phyloP scores from a whole-genome alignment of 2,113 vertebrate genomes.

The Mola mola region DNA sequence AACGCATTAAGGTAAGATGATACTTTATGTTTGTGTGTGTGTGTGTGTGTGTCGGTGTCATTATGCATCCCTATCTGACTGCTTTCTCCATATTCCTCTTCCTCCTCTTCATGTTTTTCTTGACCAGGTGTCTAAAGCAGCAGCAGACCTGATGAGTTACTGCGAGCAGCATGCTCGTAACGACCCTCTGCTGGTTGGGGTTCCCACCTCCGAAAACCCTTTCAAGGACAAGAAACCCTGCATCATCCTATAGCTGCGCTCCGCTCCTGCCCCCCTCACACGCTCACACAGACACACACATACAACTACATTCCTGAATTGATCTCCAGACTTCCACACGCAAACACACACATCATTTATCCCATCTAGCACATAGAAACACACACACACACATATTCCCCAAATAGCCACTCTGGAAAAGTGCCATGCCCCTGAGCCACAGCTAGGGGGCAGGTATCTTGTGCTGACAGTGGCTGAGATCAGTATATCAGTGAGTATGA shows the following conservation, averaged over 20 bases:
- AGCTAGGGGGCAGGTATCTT: conserved; percentile 57
- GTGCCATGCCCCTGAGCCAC: conserved; percentile 66
- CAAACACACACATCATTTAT: conserved; percentile 27
- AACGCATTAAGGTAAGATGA: conserved; percentile 90
- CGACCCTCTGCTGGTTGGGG: conserved; percentile 93
- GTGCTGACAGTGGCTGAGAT: conserved; percentile 52
- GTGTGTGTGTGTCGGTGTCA: background rate
- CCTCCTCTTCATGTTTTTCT: background rate
- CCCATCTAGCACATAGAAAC: background rate
- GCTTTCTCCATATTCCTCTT: background rate
- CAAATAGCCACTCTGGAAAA: conserved; percentile 73
- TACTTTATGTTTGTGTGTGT: background rate
- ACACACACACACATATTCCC: conserved; percentile 27
- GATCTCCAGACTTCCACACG: conserved; percentile 4
- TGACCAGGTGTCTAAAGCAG: conserved; percentile 92
- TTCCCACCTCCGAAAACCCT: conserved; percentile 95
- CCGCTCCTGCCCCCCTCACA: conserved; percentile 23
- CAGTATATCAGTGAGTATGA: conserved; percentile 65
- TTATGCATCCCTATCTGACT: background rate
- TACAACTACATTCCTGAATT: background rate
- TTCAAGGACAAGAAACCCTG: conserved; percentile 99
- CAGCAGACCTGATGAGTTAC: conserved; percentile 94
- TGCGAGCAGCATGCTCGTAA: conserved; percentile 93
- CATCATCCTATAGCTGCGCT: conserved; percentile 88
- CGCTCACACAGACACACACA: conserved; percentile 26